These are phyloP conservation scores for Eulithis prunata DNA, from an alignment of 2,888 invertebrate genomes.

Conservation along the genomic window DNA sequence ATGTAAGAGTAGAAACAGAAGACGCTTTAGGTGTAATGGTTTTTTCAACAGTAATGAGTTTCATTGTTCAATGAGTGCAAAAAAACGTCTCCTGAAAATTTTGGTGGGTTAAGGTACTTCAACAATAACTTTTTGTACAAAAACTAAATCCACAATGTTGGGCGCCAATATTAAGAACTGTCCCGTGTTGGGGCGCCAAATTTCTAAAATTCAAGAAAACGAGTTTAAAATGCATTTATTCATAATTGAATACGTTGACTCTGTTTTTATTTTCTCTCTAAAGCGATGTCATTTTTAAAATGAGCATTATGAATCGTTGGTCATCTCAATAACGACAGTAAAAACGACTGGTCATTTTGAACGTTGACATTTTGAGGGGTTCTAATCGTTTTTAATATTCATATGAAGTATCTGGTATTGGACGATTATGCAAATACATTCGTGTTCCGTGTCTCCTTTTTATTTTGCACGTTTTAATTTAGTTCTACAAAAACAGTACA, in stretches of 20 bases:
- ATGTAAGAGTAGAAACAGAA: too few species aligned
- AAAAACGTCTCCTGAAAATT: too few species aligned
- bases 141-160: too few species aligned
- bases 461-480: neutral
- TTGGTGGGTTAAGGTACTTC: too few species aligned
- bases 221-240: neutral
- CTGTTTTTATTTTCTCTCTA: slow-evolving; percentile 16
- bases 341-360: slow-evolving; percentile 54
- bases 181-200: slow-evolving; percentile 7
- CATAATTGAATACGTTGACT: slow-evolving; percentile 8
- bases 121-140: too few species aligned
- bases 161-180: neutral
- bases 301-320: slow-evolving; percentile 46
- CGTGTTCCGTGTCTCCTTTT: slow-evolving; percentile 29
- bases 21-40: too few species aligned
- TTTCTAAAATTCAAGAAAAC: neutral
- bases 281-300: slow-evolving; percentile 53
- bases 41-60: too few species aligned
- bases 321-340: slow-evolving; percentile 50
- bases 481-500: too few species aligned
- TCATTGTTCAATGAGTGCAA: too few species aligned
- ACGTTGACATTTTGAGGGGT: slow-evolving; percentile 52
- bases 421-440: slow-evolving; percentile 67
- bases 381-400: slow-evolving; percentile 66
- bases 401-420: slow-evolving; percentile 62